Percentiles rank a stretch among this genome's conserved stretches.
Evolutionary conservation across 53 echinoderm and acorn worm species (phyloP).

Genomic region (Patiria pectinifera): DNA sequence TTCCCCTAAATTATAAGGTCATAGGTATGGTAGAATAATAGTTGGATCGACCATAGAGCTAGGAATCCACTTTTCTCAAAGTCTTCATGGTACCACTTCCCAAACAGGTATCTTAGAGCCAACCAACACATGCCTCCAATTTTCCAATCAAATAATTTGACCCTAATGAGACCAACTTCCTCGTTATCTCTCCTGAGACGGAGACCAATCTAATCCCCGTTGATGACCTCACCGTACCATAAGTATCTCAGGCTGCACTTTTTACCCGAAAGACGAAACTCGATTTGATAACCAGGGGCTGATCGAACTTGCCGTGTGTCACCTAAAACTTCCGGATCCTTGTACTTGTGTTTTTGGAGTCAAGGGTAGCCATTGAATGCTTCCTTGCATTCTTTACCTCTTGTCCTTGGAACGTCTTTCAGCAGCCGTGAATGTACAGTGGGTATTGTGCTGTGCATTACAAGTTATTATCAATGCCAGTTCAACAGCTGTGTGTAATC

Average conservation of each 20-base stretch:
- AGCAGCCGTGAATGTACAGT: constrained; percentile 14
- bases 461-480: neutral
- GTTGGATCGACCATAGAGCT: too few relatives aligned
- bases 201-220: constrained; percentile 14
- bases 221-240: constrained; percentile 39
- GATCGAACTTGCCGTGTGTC: neutral
- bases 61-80: too few relatives aligned
- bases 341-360: neutral
- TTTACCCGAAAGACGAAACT: constrained; percentile 52
- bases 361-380: constrained; percentile 1
- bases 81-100: too few relatives aligned
- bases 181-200: neutral
- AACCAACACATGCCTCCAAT: constrained; percentile 14
- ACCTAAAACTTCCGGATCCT: neutral
- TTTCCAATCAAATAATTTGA: constrained; percentile 45
- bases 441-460: neutral
- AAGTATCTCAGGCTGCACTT: constrained; percentile 22
- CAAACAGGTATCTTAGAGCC: neutral
- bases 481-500: constrained; percentile 22
- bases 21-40: too few relatives aligned
- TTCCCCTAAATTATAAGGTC: too few relatives aligned
- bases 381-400: neutral
- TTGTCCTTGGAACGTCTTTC: neutral
- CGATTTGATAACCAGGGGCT: neutral
- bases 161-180: constrained; percentile 46